Evolutionary conservation across 1,140 invertebrate species (phyloP).

Genomic region (Drosophila mauritiana): DNA sequence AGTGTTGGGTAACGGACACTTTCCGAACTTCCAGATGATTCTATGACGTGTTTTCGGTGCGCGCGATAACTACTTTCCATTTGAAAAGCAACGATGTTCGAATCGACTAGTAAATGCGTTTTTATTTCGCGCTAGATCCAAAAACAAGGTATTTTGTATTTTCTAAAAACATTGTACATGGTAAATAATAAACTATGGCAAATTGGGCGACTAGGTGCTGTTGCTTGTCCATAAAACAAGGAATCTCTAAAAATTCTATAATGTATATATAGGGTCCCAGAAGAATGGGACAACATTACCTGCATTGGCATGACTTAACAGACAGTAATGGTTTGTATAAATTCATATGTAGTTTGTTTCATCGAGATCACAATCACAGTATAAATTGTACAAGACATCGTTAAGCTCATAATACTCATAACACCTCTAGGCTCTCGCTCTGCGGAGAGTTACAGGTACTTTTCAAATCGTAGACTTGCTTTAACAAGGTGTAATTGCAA

Average conservation of each 20-base stretch:
- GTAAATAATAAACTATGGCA: conserved; percentile 14
- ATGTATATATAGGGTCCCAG: conserved; percentile 5
- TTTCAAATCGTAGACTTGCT: conserved; percentile 9
- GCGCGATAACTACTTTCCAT: conserved; percentile 22
- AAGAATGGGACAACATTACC: conserved; percentile 31
- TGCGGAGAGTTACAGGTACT: conserved; percentile 46
- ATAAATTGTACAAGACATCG: conserved; percentile 39
- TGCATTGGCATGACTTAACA: conserved; percentile 49
- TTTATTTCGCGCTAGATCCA: conserved; percentile 36
- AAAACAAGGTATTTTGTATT: conserved; percentile 30
- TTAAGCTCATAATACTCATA: conserved; percentile 33
- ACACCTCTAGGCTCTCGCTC: conserved; percentile 27
- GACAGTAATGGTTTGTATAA: conserved; percentile 40
- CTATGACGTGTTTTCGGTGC: conserved; percentile 12
- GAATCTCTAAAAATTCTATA: neutral
- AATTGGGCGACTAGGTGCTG: too few species aligned
- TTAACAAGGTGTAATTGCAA: conserved; percentile 43
- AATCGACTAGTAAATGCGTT: conserved; percentile 16
- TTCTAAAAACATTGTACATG: conserved; percentile 30
- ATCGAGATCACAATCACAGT: conserved; percentile 47
- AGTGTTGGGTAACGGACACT: conserved; percentile 16
- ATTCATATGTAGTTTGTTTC: conserved; percentile 33
- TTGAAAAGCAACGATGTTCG: conserved; percentile 36
- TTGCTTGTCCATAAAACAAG: neutral
- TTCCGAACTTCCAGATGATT: conserved; percentile 24